Evolutionary conservation across 2,797 vertebrate genomes (phyloP), one percentile per base, ranked within the genome.

Genomic region (Poeciliopsis paucimaculata): DNA sequence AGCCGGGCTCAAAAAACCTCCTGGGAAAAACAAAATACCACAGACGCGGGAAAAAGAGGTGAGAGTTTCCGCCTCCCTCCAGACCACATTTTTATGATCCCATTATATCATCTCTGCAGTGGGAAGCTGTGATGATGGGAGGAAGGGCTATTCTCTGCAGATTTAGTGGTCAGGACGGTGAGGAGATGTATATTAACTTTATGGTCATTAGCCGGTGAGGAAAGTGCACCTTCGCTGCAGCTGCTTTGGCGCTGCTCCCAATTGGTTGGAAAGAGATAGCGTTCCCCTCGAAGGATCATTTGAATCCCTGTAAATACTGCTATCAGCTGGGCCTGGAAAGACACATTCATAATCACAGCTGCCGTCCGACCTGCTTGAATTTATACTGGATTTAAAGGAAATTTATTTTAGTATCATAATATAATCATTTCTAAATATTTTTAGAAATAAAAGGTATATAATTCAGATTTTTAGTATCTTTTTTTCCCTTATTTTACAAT

Each of bases 161-260:
- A 91, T 90, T 86, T 85, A 89, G 78, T 57, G 83, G 78, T 64
- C 20, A n/a, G 77, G 79, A 72, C 46, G 2, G 77, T 43, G 84
- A 85, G 51, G 78, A 89, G 89, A 92, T 89, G 87, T 87, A 89
- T 79, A 88, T 91, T 91, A 84, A 86, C 89, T 90, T 90, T 81
- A 89, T 79, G 91, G 87, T 92, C 90, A 92, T 93, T 93, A 92
- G 89, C 80, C 86, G 47, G 75, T 0, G 49, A 88, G 84, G 66
- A 80, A 84, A 84, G 82, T 90, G 90, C 84, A 90, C 84, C 87
- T 88, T 80, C 72, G 71, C 91, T 71, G 82, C 82, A 60, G 84
- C 82, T 76, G 84, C 84, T 91, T 87, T 91, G 91, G 90, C 90
- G 7, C 28, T 2, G 0, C 11, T 90, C 91, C 92, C 90, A 91